Evolutionary conservation across 2,888 invertebrate species (phyloP).

Genomic region (Eristalis intricaria): DNA sequence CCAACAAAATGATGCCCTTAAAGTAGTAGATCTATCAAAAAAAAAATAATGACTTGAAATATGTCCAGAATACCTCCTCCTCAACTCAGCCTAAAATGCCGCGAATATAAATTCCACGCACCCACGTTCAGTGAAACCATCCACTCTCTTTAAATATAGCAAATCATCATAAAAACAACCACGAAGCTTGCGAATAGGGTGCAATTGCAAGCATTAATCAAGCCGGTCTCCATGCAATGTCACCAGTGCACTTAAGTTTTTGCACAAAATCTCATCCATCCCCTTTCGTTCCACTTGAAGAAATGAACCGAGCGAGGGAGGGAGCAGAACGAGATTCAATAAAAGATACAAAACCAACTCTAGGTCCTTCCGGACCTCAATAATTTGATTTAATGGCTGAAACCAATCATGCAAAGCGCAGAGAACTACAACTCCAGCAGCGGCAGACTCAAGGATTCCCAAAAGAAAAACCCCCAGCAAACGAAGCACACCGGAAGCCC

Average conservation of each 20-base stretch:
- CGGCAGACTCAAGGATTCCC: slow-evolving; percentile 2
- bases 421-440: slow-evolving; percentile 16
- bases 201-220: too few species aligned
- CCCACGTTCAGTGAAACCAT: too few species aligned
- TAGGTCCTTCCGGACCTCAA: slow-evolving; percentile 14
- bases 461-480: neutral
- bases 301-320: neutral
- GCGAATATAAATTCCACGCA: too few species aligned
- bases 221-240: neutral
- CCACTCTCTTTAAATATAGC: too few species aligned
- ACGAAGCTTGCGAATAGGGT: too few species aligned
- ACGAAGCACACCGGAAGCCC: slow-evolving; percentile 2
- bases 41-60: too few species aligned
- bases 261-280: neutral
- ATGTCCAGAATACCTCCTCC: too few species aligned
- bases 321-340: neutral
- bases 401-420: slow-evolving; percentile 46
- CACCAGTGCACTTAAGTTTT: slow-evolving; percentile 1
- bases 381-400: slow-evolving; percentile 48
- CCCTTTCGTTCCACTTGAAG: neutral
- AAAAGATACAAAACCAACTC: slow-evolving; percentile 8
- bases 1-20: too few species aligned
- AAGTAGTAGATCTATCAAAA: too few species aligned
- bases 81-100: too few species aligned
- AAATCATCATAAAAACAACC: too few species aligned